Percentiles rank a stretch among this genome's conserved stretches.
Conservation (phyloP, 2,797 vertebrate genomes). For the Squalus acanthias region DNA sequence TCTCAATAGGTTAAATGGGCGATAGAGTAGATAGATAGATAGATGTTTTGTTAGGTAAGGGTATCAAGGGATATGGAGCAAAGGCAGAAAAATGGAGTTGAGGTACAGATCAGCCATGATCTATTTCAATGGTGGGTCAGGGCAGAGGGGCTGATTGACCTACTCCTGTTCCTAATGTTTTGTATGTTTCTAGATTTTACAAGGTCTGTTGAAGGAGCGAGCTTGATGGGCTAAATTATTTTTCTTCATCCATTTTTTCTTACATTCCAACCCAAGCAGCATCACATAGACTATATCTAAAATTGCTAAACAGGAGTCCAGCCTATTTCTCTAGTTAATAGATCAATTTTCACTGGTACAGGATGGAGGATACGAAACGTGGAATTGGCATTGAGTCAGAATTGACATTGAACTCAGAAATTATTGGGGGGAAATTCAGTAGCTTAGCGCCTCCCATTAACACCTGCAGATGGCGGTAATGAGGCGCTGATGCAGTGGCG, state of each 20-base stretch:
- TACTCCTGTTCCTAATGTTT: too few species aligned
- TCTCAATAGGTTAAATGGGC: neutral
- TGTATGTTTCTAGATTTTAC: neutral
- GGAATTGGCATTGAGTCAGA: neutral
- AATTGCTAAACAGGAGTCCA: neutral
- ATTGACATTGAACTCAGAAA: neutral
- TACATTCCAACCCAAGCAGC: neutral
- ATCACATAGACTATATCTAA: neutral
- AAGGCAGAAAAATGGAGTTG: neutral
- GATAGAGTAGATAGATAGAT: neutral
- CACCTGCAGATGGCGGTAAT: too few species aligned
- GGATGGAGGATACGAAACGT: neutral
- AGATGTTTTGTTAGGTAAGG: neutral
- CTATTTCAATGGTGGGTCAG: neutral
- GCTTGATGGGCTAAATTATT: neutral
- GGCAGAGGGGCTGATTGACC: too few species aligned
- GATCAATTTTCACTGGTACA: neutral
- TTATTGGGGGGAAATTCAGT: neutral
- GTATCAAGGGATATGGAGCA: neutral
- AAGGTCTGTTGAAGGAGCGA: neutral
- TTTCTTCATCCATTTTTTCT: neutral
- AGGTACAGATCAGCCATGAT: neutral
- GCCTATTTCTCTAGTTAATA: neutral
- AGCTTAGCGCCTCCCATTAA: too few species aligned
- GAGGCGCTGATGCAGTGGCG: too few species aligned